Percentiles rank a stretch among this genome's conserved stretches.
phyloP scores from a whole-genome alignment of 2,888 invertebrate genomes.

The Plusia festucae region DNA sequence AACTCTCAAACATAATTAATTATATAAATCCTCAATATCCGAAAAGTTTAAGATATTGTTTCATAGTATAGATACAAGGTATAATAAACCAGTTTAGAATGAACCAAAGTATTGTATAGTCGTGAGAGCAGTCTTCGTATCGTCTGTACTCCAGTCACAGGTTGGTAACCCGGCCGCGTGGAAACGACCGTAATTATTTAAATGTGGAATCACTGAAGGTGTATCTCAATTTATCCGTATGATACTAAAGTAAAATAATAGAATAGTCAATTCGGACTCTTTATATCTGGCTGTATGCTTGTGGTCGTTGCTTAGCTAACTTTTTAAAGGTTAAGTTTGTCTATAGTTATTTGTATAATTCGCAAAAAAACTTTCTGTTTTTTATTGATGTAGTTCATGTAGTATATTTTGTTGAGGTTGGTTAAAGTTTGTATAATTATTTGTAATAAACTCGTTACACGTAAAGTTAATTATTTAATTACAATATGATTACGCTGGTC shows the following conservation, averaged over 20 bases:
- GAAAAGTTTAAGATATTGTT: conserved; percentile 8
- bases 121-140: conserved; percentile 65
- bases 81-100: conserved; percentile 66
- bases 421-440: neutral
- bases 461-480: neutral
- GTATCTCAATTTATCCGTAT: conserved; percentile 24
- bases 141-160: conserved; percentile 60
- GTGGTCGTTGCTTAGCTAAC: conserved; percentile 11
- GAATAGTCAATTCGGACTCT: conserved; percentile 51
- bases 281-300: conserved; percentile 28
- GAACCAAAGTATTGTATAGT: conserved; percentile 67
- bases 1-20: too few relatives aligned
- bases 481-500: neutral
- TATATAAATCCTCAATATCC: too few relatives aligned
- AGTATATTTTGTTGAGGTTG: neutral
- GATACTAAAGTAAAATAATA: conserved; percentile 50
- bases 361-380: neutral
- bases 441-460: neutral
- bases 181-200: conserved; percentile 33
- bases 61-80: conserved; percentile 52
- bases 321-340: neutral
- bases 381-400: neutral
- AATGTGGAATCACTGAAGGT: conserved; percentile 21
- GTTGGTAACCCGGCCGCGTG: conserved; percentile 42
- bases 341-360: neutral